Conservation (phyloP, 2,888 invertebrate genomes). For the Tiphia femorata region DNA sequence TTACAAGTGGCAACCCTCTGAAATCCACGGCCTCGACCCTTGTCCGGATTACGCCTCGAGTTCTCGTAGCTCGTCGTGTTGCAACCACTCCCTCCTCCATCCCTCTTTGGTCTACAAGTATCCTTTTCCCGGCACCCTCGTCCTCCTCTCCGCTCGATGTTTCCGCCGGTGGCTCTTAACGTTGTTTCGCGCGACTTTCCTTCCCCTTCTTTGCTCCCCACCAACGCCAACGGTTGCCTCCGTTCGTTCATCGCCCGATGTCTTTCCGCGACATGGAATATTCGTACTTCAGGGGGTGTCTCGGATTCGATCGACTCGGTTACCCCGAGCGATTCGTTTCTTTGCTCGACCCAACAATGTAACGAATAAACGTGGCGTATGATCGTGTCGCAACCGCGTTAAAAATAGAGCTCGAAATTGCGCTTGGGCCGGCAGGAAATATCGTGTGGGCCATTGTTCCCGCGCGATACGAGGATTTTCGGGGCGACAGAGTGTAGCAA, state of each 20-base stretch:
- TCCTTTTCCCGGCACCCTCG: conserved; percentile 22
- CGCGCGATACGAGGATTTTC: too few species aligned
- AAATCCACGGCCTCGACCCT: conserved; percentile 30
- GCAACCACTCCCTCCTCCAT: conserved; percentile 6
- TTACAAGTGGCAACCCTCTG: conserved; percentile 16
- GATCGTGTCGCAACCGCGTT: neutral
- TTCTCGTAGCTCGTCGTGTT: conserved; percentile 3
- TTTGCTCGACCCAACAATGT: too few species aligned
- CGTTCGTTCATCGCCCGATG: too few species aligned
- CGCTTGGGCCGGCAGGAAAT: too few species aligned
- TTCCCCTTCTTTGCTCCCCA: too few species aligned
- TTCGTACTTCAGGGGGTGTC: neutral
- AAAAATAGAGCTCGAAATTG: neutral
- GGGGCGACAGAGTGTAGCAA: too few species aligned
- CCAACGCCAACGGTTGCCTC: too few species aligned
- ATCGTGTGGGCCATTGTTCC: too few species aligned
- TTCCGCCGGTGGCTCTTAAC: neutral
- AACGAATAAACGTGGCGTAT: neutral
- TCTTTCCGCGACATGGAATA: neutral
- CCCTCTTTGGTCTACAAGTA: conserved; percentile 32
- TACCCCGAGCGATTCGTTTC: too few species aligned
- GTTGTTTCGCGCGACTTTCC: too few species aligned
- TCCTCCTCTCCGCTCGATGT: conserved; percentile 16
- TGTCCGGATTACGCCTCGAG: conserved; percentile 29
- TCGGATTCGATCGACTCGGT: neutral